These are phyloP conservation scores for Psilopogon haemacephalus DNA, from an alignment of 2,113 vertebrate species.

Conservation along the genomic window DNA sequence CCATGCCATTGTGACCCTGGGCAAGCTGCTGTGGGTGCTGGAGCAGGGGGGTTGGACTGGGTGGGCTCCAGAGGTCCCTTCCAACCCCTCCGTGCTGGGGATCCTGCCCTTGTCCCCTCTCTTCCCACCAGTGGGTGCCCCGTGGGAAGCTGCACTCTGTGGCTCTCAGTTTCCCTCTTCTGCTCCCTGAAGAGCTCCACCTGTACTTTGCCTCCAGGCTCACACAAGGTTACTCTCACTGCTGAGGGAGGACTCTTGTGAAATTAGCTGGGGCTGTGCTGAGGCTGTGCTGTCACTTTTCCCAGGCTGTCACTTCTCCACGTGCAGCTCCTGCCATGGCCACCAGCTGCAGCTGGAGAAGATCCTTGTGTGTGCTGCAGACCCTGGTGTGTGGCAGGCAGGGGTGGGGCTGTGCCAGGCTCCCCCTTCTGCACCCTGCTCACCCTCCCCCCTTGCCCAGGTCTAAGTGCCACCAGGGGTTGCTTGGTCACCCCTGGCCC, in stretches of 20 bases:
- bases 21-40: too few relatives aligned
- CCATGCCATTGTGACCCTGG: too few relatives aligned
- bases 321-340: neutral
- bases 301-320: neutral
- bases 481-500: neutral
- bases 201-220: neutral
- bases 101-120: neutral
- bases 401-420: neutral
- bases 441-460: accelerated
- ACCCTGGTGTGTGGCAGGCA: neutral
- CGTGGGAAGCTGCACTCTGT: accelerated
- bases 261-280: neutral
- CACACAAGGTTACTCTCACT: neutral
- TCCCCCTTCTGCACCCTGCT: neutral
- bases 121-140: too few relatives aligned
- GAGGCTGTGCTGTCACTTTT: neutral
- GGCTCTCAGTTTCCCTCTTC: neutral
- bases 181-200: neutral
- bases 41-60: too few relatives aligned
- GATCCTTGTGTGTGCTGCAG: neutral
- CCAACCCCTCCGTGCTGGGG: too few relatives aligned
- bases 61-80: too few relatives aligned
- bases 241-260: neutral
- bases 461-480: neutral
- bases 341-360: neutral